A percentile compares a stretch with the other conserved stretches of the same genome.
Evolutionary conservation across 1,140 invertebrate genomes (phyloP).

Genomic region (Prorops nasuta): DNA sequence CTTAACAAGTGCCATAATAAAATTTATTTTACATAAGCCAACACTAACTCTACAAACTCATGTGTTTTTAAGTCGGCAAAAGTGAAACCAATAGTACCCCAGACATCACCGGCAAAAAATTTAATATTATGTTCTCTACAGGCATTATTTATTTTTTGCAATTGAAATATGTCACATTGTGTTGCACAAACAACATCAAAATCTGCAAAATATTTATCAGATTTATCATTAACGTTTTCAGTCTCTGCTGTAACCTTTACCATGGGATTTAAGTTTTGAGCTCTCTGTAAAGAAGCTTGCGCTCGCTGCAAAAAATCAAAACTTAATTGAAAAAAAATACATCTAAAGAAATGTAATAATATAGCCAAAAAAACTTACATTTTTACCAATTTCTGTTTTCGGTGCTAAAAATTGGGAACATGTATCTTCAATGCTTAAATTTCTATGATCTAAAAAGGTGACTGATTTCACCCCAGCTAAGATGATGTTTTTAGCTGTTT

Average conservation of each 20-base stretch:
- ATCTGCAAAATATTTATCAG: slow-evolving; percentile 71
- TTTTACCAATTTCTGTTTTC: slow-evolving; percentile 66
- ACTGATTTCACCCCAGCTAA: slow-evolving; percentile 90
- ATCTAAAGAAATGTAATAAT: slow-evolving; percentile 2
- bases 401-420: slow-evolving; percentile 78
- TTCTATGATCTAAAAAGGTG: slow-evolving; percentile 79
- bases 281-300: slow-evolving; percentile 72
- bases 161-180: slow-evolving; percentile 67
- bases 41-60: slow-evolving; percentile 80
- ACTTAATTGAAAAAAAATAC: slow-evolving; percentile 3
- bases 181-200: slow-evolving; percentile 87
- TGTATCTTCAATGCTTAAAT: slow-evolving; percentile 72
- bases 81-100: slow-evolving; percentile 90
- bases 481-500: slow-evolving; percentile 96
- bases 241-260: slow-evolving; percentile 79
- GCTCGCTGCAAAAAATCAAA: slow-evolving; percentile 68
- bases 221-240: slow-evolving; percentile 61
- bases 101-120: slow-evolving; percentile 89
- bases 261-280: slow-evolving; percentile 88
- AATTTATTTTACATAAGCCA: not conserved
- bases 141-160: slow-evolving; percentile 75
- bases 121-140: slow-evolving; percentile 79
- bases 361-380: slow-evolving; percentile 62
- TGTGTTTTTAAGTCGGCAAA: slow-evolving; percentile 87
- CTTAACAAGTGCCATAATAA: not conserved